Evolutionary conservation across 2,797 vertebrate species (phyloP).

Genomic region (Sebastes hubbsi): DNA sequence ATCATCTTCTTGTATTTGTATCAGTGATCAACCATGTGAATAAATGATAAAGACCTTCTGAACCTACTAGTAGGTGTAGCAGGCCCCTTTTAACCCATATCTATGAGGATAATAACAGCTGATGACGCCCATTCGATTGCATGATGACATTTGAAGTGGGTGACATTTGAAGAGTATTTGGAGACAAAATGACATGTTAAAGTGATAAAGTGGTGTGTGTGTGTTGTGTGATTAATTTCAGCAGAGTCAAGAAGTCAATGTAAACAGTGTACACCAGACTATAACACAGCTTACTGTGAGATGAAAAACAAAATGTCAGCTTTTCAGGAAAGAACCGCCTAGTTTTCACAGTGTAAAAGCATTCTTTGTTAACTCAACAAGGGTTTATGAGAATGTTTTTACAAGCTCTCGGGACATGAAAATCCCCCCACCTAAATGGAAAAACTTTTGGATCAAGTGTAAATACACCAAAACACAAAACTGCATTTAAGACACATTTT

Average conservation of each 20-base stretch:
- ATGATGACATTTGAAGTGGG: background rate
- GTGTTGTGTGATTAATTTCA: background rate
- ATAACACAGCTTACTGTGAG: background rate
- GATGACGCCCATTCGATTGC: background rate
- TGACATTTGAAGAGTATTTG: background rate
- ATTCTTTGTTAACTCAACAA: background rate
- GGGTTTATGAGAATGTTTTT: background rate
- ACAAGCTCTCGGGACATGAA: background rate
- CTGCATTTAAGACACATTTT: background rate
- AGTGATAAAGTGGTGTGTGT: background rate
- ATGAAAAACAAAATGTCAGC: constrained; percentile 10
- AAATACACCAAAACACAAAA: constrained; percentile 9
- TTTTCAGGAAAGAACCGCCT: constrained; percentile 18
- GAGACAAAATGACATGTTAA: background rate
- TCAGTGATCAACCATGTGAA: background rate
- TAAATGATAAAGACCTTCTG: background rate
- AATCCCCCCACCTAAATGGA: background rate
- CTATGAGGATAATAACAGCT: background rate
- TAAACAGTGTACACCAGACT: background rate
- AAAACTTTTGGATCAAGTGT: background rate
- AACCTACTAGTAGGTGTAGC: background rate
- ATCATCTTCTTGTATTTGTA: background rate
- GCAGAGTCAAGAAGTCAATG: background rate
- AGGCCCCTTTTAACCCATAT: background rate
- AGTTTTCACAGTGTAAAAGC: constrained; percentile 2